Evolutionary conservation across 2,797 vertebrate genomes (phyloP), one percentile per base, ranked within the genome.

Genomic region (Distichodus sexfasciatus): DNA sequence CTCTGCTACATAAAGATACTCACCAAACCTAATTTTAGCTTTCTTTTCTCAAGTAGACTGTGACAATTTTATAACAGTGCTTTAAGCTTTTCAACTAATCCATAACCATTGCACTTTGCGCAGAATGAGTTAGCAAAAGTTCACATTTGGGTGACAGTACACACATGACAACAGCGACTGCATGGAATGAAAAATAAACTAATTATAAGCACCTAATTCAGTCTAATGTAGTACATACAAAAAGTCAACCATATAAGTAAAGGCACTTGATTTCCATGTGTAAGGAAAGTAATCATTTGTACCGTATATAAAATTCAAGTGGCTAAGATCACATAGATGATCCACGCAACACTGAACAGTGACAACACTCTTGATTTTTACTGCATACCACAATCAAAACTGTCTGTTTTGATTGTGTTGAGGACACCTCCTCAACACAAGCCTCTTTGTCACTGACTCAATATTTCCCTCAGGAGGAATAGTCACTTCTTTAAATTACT

Each of bases 151-250:
- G 11, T 23, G 38, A 44, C 5, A 35, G 6, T 35, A 47, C 26
- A 23, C 12, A 58, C n/a, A 38, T 8, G 54, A 19, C 76, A 43
- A 23, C 9, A 54, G 31, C 31, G 44, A 24, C 24, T 31, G 8
- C 9, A 15, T 55, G n/a, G 33, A 53, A 66, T 40, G 26, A 19
- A 69, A 15, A n/a, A n/a, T n/a, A n/a, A n/a, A n/a, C n/a, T n/a
- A n/a, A n/a, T n/a, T n/a, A n/a, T n/a, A n/a, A n/a, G n/a, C n/a
- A n/a, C n/a, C n/a, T n/a, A n/a, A n/a, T n/a, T n/a, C n/a, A n/a
- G n/a, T n/a, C n/a, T n/a, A n/a, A n/a, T n/a, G n/a, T n/a, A n/a
- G n/a, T n/a, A n/a, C n/a, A n/a, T n/a, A n/a, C n/a, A n/a, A n/a
- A n/a, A n/a, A n/a, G n/a, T n/a, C n/a, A n/a, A n/a, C n/a, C n/a